These are phyloP conservation scores for Cyrtonyx montezumae DNA, from an alignment of 2,113 vertebrate species.

Conservation along the genomic window DNA sequence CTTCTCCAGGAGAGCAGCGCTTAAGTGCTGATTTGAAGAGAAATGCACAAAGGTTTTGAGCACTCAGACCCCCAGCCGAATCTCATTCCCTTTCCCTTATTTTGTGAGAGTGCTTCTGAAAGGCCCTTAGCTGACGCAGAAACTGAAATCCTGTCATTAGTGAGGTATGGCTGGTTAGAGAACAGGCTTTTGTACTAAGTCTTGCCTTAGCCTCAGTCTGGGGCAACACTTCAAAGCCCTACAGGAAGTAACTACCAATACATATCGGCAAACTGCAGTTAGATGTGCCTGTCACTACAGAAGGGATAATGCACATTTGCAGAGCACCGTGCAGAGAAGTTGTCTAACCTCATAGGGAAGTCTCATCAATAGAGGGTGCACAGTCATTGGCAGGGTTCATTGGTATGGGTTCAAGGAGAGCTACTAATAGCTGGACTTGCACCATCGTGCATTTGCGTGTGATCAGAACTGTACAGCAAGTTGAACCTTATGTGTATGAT, in stretches of 20 bases:
- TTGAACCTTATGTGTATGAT: not conserved
- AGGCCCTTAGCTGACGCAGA: not conserved
- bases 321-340: not conserved
- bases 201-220: not conserved
- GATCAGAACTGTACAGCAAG: not conserved
- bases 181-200: not conserved
- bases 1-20: not conserved
- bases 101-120: not conserved
- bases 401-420: not conserved
- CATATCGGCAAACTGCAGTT: accelerated
- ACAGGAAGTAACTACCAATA: not conserved
- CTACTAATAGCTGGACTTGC: not conserved
- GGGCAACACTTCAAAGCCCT: not conserved
- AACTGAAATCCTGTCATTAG: not conserved
- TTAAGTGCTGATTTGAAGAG: not conserved
- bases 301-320: not conserved
- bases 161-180: accelerated
- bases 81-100: not conserved
- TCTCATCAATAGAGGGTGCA: not conserved
- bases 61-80: not conserved
- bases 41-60: not conserved
- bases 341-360: not conserved
- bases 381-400: not conserved
- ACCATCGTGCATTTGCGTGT: not conserved
- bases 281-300: accelerated